phyloP scores from a whole-genome alignment of 2,113 vertebrate species.

The Toxostoma redivivum region DNA sequence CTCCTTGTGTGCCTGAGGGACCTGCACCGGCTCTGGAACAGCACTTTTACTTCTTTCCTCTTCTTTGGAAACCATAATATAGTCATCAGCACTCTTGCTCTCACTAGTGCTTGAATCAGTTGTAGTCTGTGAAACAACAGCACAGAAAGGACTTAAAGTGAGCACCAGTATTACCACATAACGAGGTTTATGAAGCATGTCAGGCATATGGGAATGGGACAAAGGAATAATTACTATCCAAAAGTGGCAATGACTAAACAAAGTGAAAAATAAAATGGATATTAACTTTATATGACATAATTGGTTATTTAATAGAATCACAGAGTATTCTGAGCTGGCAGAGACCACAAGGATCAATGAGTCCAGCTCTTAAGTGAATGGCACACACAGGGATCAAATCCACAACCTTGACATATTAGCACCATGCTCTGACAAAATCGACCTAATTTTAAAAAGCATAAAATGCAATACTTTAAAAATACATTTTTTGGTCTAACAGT shows the following conservation, averaged over 20 bases:
- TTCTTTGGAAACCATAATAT: slow-evolving; percentile 90
- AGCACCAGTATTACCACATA: background rate
- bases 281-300: background rate
- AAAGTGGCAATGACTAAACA: background rate
- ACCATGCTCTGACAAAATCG: background rate
- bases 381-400: background rate
- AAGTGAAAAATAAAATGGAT: background rate
- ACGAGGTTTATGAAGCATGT: background rate
- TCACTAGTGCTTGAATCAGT: slow-evolving; percentile 55
- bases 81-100: slow-evolving; percentile 83
- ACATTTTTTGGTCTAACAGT: background rate
- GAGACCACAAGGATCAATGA: background rate
- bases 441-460: background rate
- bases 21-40: background rate
- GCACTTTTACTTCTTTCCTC: slow-evolving; percentile 55
- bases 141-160: background rate
- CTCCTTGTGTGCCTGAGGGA: slow-evolving; percentile 52
- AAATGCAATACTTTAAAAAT: background rate
- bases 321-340: background rate
- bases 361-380: background rate
- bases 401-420: background rate
- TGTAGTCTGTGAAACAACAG: slow-evolving; percentile 48
- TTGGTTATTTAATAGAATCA: background rate
- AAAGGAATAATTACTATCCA: background rate
- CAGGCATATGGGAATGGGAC: background rate